Evolutionary conservation across 2,113 vertebrate species (phyloP), one percentile per base, ranked within the genome.

Genomic region (Pseudorhombus dupliciocellatus): DNA sequence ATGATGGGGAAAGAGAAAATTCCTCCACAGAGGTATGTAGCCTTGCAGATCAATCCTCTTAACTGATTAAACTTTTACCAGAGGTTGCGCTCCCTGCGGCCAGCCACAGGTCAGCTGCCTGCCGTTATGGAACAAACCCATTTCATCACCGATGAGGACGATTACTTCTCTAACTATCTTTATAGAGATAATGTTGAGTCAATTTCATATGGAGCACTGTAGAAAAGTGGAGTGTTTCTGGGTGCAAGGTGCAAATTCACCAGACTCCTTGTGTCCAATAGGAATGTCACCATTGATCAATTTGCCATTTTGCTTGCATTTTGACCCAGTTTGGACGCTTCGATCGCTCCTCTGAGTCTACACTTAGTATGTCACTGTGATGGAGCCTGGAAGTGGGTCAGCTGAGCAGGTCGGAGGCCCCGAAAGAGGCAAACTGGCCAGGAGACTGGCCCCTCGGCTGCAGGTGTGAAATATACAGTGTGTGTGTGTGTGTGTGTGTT

Each of bases 11-110:
- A 88, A 86, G 75, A 80, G 73, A 73, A 88, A 88, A 88, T 80
- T 76, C 68, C 60, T n/a, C 44, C 56, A 62, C 64, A 66, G 70
- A 84, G 73, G 77, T 82, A 87, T 79, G 85, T 83, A 75, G 78
- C 76, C 84, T 76, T 59, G 67, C 76, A 70, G 68, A 87, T 87
- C 79, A 90, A 88, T 86, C 88, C 84, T 84, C 83, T 92, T 87
- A 91, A 67, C 68, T 76, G 84, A 90, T 90, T 91, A 87, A 79
- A 75, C 73, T 69, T 37, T 79, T 80, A 81, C 54, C 66, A 75
- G 70, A 77, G 74, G 67, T 61, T 87, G 30, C 24, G 20, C 55
- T 78, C 58, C 46, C 63, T 40, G 71, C 63, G 65, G 61, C 66
- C 73, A 54, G 68, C 76, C 12, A 31, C 62, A 59, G 84, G 79